A percentile compares a stretch with the other conserved stretches of the same genome.
Conservation (phyloP, 2,888 invertebrate species). For the Folsomia manolachei region DNA sequence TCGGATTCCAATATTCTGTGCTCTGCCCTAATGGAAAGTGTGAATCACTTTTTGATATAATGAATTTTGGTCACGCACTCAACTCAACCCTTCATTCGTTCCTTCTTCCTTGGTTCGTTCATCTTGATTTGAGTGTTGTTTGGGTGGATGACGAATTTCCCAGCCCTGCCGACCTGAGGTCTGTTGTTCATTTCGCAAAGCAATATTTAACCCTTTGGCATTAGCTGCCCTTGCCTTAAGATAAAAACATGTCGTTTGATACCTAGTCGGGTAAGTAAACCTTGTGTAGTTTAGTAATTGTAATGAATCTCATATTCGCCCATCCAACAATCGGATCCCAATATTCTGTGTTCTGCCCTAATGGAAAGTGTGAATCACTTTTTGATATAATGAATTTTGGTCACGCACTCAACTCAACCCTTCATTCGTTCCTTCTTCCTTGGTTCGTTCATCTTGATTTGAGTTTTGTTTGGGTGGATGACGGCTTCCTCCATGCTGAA, state of each 20-base stretch:
- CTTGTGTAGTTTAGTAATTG: background rate
- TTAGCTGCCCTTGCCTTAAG: too few relatives aligned
- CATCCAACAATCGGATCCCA: slow-evolving; percentile 36
- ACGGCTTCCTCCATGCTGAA: slow-evolving; percentile 41
- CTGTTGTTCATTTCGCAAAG: background rate
- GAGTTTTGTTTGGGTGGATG: too few relatives aligned
- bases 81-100: slow-evolving; percentile 30
- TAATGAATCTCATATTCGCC: slow-evolving; percentile 11
- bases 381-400: slow-evolving; percentile 48
- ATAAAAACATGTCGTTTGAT: background rate
- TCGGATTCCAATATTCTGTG: too few relatives aligned
- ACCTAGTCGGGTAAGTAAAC: background rate
- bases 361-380: slow-evolving; percentile 48
- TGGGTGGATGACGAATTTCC: too few relatives aligned
- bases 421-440: too few relatives aligned
- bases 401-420: slow-evolving; percentile 46
- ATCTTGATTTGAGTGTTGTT: slow-evolving; percentile 49
- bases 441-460: slow-evolving; percentile 48
- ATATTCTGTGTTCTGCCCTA: slow-evolving; percentile 41
- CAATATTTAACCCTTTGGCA: background rate
- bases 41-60: slow-evolving; percentile 47
- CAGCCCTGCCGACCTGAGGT: too few relatives aligned
- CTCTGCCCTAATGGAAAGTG: slow-evolving; percentile 45
- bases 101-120: slow-evolving; percentile 37
- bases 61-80: slow-evolving; percentile 50